Evolutionary conservation across 2,113 vertebrate species (phyloP), one percentile per base, ranked within the genome.

Genomic region (Triplophysa rosa): DNA sequence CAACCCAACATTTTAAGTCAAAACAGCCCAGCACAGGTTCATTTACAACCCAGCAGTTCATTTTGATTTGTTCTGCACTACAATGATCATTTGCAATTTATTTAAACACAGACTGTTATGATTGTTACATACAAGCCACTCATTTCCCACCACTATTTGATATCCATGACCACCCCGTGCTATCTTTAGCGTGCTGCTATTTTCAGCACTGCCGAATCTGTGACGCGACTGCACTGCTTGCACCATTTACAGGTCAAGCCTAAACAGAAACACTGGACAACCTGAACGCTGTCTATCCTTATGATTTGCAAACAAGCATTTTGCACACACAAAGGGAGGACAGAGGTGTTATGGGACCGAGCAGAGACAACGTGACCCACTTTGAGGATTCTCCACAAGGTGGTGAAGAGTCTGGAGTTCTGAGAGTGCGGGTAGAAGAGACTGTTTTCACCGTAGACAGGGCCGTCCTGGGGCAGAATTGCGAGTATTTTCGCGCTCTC

Each of bases 401-500:
- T 29, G 45, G 59, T 49, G 81, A 82, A 70, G 49, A 26, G n/a
- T 80, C 24, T 0, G 86, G 79, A 79, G 54, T 68, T 67, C 86
- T 97, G 83, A 82, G 85, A 71, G 94, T 98, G 75, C 87, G 89
- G 67, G 95, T 99, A 86, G 95, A 94, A 72, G 93, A 89, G n/a
- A 91, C 93, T 69, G 88, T 89, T 0, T 97, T 99, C 86, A 89
- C 83, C 0, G 91, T 94, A 19, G 95, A 97, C 66, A 94, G 91
- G 66, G 73, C 81, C 7, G 67, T 96, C 85, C 88, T 99, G 72
- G 87, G 87, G 33, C 89, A 88, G 75, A 83, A 92, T 89, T 96
- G 95, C 3, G 94, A 93, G 81, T 99, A 97, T 87, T 99, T 99
- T 89, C 82, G 91, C 0, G 97, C 95, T 58, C 95, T 99, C 11